Evolutionary conservation across 2,113 vertebrate genomes (phyloP).

Genomic region (Gymnocephalus cernua): DNA sequence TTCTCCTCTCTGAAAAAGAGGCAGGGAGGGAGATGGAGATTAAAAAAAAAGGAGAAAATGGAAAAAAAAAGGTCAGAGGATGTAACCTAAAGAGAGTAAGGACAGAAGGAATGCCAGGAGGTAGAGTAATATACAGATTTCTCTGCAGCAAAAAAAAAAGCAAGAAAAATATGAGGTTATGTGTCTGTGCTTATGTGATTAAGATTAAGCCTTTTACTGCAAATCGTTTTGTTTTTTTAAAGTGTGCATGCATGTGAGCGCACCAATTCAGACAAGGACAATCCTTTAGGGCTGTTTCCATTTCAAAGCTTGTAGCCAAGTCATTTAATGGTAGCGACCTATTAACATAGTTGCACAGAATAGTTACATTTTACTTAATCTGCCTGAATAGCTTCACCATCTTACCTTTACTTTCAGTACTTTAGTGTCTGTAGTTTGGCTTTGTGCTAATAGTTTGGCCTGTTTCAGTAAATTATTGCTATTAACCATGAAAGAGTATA

Average conservation of each 20-base stretch:
- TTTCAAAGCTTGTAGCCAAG: slow-evolving; percentile 31
- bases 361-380: neutral
- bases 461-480: neutral
- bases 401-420: neutral
- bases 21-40: neutral
- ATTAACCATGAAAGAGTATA: neutral
- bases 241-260: neutral
- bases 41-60: neutral
- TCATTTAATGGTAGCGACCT: slow-evolving; percentile 23
- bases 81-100: neutral
- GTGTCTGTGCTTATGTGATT: neutral
- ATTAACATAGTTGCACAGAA: slow-evolving; percentile 17
- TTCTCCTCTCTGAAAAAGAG: slow-evolving; percentile 92
- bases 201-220: neutral
- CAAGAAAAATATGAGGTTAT: neutral
- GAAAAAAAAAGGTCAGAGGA: neutral
- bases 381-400: neutral
- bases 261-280: slow-evolving; percentile 7
- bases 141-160: neutral
- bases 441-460: neutral
- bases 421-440: neutral
- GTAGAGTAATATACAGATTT: neutral
- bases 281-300: slow-evolving; percentile 42
- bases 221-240: neutral
- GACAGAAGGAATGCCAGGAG: neutral